Evolutionary conservation across 2,113 vertebrate species (phyloP), one percentile per base, ranked within the genome.

Genomic region (Elephantulus edwardii): DNA sequence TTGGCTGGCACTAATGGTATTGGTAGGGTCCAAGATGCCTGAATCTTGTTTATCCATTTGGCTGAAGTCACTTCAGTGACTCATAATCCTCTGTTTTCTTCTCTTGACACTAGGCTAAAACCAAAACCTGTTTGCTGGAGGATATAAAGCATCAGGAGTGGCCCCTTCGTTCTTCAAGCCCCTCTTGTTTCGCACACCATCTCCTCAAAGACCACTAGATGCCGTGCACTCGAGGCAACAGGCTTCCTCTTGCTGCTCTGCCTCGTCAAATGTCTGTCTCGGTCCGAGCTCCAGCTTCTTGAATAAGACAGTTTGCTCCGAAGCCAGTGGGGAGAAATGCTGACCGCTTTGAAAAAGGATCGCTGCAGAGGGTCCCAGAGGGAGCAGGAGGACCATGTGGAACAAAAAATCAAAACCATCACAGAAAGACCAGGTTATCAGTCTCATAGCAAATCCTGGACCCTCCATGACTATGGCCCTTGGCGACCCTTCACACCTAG

Each of bases 261-360:
- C 9, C 17, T 16, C 2, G 3, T 8, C 30, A 7, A 5, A 38
- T 0, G 1, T 66, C 46, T 38, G 24, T 42, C 50, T 48, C 8
- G 0, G 38, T 56, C 3, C 14, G 1, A 19, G 64, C 35, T n/a
- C 96, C 96, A 96, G 92, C 6, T n/a, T 7, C 56, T 66, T 44
- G 88, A 91, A 96, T 94, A 96, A n/a, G n/a, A n/a, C n/a, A n/a
- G n/a, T n/a, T n/a, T n/a, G n/a, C n/a, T n/a, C n/a, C n/a, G n/a
- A n/a, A n/a, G n/a, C n/a, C n/a, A n/a, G n/a, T n/a, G n/a, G n/a
- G n/a, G n/a, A n/a, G n/a, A n/a, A n/a, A n/a, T n/a, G n/a, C n/a
- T n/a, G n/a, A n/a, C n/a, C n/a, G n/a, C n/a, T n/a, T n/a, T n/a
- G n/a, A n/a, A n/a, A n/a, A n/a, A n/a, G n/a, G n/a, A n/a, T n/a